Evolutionary conservation across 2,888 invertebrate genomes (phyloP).

Genomic region (Ochlodes sylvanus): DNA sequence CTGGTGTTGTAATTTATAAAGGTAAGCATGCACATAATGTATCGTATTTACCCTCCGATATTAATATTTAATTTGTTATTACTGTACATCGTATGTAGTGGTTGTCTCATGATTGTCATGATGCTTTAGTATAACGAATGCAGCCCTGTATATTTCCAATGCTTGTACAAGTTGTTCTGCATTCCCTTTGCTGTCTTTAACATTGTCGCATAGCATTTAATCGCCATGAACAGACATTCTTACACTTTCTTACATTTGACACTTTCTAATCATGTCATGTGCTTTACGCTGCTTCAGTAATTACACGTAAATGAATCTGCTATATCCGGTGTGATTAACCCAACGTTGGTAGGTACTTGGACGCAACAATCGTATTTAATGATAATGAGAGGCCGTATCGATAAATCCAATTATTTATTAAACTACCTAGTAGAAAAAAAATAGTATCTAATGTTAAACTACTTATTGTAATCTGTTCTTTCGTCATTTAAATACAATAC

Average conservation of each 20-base stretch:
- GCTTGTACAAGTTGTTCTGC: conserved; percentile 38
- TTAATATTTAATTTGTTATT: conserved; percentile 44
- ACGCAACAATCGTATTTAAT: conserved; percentile 1
- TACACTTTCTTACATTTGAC: conserved; percentile 31
- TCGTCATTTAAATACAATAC: too few relatives aligned
- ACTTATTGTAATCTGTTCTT: too few relatives aligned
- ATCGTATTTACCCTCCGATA: conserved; percentile 57
- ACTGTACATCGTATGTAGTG: conserved; percentile 46
- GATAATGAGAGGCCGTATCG: too few relatives aligned
- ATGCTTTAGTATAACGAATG: conserved; percentile 42
- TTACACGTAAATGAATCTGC: conserved; percentile 42
- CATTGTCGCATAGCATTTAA: conserved; percentile 33
- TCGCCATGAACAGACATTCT: conserved; percentile 39
- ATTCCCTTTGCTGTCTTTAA: conserved; percentile 39
- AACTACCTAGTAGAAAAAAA: too few relatives aligned
- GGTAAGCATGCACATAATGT: conserved; percentile 84
- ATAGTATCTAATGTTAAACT: too few relatives aligned
- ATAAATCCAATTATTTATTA: neutral
- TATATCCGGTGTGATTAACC: neutral
- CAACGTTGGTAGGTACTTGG: neutral
- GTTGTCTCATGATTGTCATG: conserved; percentile 47
- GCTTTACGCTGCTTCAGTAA: conserved; percentile 45
- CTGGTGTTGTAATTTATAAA: conserved; percentile 82
- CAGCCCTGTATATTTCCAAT: conserved; percentile 37
- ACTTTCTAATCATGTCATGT: conserved; percentile 42